Conservation (phyloP, 2,888 invertebrate genomes). For the Crossocerus cetratus region DNA sequence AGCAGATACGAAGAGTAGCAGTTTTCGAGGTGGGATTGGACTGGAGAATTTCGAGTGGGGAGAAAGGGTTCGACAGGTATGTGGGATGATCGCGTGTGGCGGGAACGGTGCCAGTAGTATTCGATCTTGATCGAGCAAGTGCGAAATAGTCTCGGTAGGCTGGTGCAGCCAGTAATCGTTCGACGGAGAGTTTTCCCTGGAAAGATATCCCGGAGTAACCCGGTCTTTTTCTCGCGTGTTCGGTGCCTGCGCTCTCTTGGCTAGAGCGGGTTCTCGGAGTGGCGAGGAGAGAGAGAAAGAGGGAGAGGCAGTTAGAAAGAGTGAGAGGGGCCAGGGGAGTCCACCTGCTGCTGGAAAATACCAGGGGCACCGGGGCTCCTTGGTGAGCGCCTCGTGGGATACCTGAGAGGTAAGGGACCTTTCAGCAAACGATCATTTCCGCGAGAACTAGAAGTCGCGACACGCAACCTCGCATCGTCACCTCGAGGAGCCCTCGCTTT, state of each 20-base stretch:
- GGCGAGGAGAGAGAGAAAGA: background rate
- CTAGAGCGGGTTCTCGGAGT: slow-evolving; percentile 32
- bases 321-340: slow-evolving; percentile 20
- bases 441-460: slow-evolving; percentile 2
- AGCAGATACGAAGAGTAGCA: no score
- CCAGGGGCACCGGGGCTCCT: slow-evolving; percentile 38
- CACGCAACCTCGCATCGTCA: background rate
- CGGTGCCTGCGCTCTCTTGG: slow-evolving; percentile 16
- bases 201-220: no score
- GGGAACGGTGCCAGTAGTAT: slow-evolving; percentile 42
- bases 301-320: no score
- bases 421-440: background rate
- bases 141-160: background rate
- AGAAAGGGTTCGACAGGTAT: slow-evolving; percentile 6
- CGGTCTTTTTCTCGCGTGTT: no score
- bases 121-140: background rate
- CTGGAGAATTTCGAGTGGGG: background rate
- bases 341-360: slow-evolving; percentile 48
- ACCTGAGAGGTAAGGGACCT: slow-evolving; percentile 49
- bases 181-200: slow-evolving; percentile 29
- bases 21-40: background rate
- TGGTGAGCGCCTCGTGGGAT: slow-evolving; percentile 43
- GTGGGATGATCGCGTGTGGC: slow-evolving; percentile 27
- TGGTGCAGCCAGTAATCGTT: slow-evolving; percentile 3
- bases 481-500: no score